These are phyloP conservation scores for Salvelinus alpinus DNA, from an alignment of 2,113 vertebrate species.

Conservation along the genomic window DNA sequence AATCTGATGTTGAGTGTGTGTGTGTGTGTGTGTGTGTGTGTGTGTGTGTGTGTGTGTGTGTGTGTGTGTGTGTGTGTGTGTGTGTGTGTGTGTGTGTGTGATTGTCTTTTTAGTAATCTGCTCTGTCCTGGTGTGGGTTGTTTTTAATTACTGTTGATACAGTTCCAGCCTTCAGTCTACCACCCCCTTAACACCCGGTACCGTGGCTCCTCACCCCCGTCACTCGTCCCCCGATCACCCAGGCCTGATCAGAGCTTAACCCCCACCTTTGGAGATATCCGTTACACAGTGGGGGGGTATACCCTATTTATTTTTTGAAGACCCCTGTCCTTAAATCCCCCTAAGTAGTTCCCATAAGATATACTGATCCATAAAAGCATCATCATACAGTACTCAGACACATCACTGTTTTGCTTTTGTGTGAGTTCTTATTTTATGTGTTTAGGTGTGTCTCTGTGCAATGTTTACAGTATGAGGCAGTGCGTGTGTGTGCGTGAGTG, in stretches of 20 bases:
- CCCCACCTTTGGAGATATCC: not conserved
- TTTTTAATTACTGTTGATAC: conserved; percentile 10
- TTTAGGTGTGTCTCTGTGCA: not conserved
- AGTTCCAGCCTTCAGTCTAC: not conserved
- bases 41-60: conserved; percentile 7
- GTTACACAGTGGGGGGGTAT: not conserved
- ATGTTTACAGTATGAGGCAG: not conserved
- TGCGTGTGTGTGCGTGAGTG: conserved; percentile 5
- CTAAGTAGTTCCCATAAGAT: not conserved
- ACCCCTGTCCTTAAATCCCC: not conserved
- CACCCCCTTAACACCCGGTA: not conserved
- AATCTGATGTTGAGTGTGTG: conserved; percentile 18
- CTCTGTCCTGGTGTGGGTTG: conserved; percentile 11
- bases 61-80: not conserved
- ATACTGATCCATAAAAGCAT: not conserved
- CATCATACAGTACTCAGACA: not conserved
- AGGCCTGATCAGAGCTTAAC: not conserved
- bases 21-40: conserved; percentile 1
- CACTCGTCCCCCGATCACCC: not conserved
- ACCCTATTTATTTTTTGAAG: not conserved
- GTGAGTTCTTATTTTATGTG: not conserved
- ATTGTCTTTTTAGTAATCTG: not conserved
- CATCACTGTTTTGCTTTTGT: not conserved
- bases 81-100: conserved; percentile 2
- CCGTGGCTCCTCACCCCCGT: too few relatives aligned